Evolutionary conservation across 2,113 vertebrate species (phyloP).

Genomic region (Eulacestoma nigropectus): DNA sequence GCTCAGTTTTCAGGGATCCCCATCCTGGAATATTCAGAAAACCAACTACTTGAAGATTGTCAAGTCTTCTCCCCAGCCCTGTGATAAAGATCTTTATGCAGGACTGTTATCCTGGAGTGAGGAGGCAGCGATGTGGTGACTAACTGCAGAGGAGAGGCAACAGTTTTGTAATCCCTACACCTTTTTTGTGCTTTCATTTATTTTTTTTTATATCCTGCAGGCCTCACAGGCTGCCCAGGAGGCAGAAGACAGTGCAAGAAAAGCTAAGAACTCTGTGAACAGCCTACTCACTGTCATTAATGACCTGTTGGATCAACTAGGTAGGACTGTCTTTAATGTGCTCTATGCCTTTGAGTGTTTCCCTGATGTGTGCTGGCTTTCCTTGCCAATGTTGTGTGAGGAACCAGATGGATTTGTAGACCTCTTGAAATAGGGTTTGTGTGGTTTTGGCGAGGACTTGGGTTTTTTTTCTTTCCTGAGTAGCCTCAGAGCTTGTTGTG

Average conservation of each 20-base stretch:
- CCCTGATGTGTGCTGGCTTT: not conserved
- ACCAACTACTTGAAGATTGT: not conserved
- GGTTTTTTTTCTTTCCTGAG: not conserved
- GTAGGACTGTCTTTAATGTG: constrained; percentile 55
- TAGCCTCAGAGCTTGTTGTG: not conserved
- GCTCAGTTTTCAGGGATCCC: not conserved
- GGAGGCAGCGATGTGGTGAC: not conserved
- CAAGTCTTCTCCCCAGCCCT: not conserved
- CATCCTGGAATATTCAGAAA: not conserved
- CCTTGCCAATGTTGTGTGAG: accelerated
- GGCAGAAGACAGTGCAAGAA: constrained; percentile 91
- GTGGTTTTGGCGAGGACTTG: not conserved
- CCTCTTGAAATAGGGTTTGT: not conserved
- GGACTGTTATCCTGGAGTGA: not conserved
- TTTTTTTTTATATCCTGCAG: constrained; percentile 54
- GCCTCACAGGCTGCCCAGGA: constrained; percentile 88
- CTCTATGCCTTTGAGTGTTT: not conserved
- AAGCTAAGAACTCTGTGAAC: constrained; percentile 89
- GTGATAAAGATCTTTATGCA: not conserved
- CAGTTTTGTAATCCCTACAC: not conserved
- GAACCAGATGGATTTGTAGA: not conserved
- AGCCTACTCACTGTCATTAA: constrained; percentile 83
- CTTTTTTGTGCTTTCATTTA: not conserved
- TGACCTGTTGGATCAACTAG: constrained; percentile 83
- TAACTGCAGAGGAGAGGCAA: not conserved